Evolutionary conservation across 2,888 invertebrate genomes (phyloP).

Genomic region (Agrilus biguttatus): DNA sequence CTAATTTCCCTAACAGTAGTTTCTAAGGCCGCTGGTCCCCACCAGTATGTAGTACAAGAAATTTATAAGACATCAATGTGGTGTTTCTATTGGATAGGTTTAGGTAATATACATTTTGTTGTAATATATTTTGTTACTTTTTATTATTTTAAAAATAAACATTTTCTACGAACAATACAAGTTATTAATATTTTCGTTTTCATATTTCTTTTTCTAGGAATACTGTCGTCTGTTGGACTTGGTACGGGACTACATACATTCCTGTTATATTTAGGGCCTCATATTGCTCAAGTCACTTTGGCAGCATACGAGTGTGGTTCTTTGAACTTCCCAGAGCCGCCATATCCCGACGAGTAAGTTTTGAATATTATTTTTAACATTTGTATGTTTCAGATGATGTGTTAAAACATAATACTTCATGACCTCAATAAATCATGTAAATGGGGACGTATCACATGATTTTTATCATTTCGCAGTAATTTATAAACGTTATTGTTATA

Average conservation of each 20-base stretch:
- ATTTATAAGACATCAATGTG: constrained; percentile 25
- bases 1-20: constrained; percentile 36
- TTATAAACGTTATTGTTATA: too few species aligned
- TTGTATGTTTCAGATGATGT: not conserved
- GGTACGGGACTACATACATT: constrained; percentile 99
- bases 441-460: too few species aligned
- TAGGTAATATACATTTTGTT: constrained; percentile 17
- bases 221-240: constrained; percentile 92
- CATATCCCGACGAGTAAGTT: constrained; percentile 91
- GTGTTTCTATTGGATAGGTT: constrained; percentile 30
- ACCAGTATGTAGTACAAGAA: constrained; percentile 45
- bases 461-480: too few species aligned
- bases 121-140: not conserved
- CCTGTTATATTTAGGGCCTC: constrained; percentile 95
- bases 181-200: not conserved
- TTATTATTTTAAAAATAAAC: not conserved
- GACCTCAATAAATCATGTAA: too few species aligned
- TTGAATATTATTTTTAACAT: not conserved
- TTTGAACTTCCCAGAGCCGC: constrained; percentile 91
- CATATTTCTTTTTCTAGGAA: constrained; percentile 39
- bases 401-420: too few species aligned
- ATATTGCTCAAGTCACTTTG: constrained; percentile 94
- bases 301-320: constrained; percentile 96
- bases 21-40: constrained; percentile 48
- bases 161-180: not conserved